Evolutionary conservation across 2,113 vertebrate genomes (phyloP).

Genomic region (Alligator mississippiensis): DNA sequence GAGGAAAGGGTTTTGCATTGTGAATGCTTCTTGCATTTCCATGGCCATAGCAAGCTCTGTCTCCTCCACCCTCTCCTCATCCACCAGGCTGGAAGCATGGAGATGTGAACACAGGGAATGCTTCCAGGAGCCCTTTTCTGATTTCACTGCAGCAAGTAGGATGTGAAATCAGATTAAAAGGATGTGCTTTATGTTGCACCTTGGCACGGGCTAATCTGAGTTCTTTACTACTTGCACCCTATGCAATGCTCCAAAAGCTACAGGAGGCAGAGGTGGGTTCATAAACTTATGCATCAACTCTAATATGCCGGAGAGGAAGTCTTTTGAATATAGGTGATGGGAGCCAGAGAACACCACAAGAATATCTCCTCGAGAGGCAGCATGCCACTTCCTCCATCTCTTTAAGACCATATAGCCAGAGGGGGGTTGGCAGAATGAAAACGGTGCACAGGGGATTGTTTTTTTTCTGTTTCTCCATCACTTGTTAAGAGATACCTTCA

Average conservation of each 20-base stretch:
- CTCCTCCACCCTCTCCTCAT: no score
- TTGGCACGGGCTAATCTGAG: accelerated
- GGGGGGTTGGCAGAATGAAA: background rate
- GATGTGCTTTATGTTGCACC: accelerated
- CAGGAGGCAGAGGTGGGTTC: background rate
- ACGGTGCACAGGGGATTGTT: background rate
- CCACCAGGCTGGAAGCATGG: accelerated
- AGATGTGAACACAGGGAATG: accelerated
- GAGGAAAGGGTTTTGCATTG: background rate
- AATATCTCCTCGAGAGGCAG: background rate
- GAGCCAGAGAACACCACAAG: background rate
- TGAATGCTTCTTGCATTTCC: background rate
- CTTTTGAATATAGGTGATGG: background rate
- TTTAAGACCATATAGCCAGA: background rate
- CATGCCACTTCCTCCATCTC: background rate
- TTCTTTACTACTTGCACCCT: accelerated
- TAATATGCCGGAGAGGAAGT: accelerated
- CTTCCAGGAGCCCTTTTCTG: background rate
- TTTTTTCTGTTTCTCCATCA: background rate
- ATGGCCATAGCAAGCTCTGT: background rate
- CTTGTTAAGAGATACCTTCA: background rate
- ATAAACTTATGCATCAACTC: background rate
- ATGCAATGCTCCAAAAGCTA: accelerated
- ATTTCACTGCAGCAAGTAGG: background rate
- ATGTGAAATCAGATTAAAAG: background rate